These are phyloP conservation scores for Lydus trimaculatus DNA, from an alignment of 2,888 invertebrate genomes.

Conservation along the genomic window DNA sequence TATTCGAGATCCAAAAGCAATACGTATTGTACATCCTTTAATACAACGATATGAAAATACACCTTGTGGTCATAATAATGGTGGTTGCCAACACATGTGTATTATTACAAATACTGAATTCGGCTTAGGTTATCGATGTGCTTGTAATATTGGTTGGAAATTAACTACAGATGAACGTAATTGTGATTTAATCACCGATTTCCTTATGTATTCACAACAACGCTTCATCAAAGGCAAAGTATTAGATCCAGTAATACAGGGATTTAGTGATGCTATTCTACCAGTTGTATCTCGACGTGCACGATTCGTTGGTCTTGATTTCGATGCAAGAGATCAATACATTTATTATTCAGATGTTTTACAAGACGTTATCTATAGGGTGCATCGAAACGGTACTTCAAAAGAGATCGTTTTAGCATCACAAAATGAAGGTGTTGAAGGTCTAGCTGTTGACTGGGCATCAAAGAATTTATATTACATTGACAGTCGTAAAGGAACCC, in stretches of 20 bases:
- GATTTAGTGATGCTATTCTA: constrained; percentile 93
- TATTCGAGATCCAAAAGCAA: constrained; percentile 81
- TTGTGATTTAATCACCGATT: constrained; percentile 84
- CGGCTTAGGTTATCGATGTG: constrained; percentile 88
- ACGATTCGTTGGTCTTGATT: constrained; percentile 94
- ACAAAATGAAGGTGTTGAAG: constrained; percentile 97
- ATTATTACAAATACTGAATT: constrained; percentile 77
- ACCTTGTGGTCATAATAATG: constrained; percentile 88
- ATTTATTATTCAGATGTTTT: constrained; percentile 98
- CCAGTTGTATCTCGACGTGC: constrained; percentile 92
- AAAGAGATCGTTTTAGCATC: constrained; percentile 92
- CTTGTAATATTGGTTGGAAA: constrained; percentile 88
- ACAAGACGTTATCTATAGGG: constrained; percentile 91
- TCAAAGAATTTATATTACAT: constrained; percentile 96
- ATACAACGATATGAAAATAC: constrained; percentile 74
- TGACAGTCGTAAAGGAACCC: constrained; percentile 90
- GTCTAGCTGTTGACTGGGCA: constrained; percentile 94
- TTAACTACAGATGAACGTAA: constrained; percentile 77
- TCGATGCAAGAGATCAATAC: constrained; percentile 87
- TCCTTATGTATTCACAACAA: constrained; percentile 95
- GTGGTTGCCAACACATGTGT: constrained; percentile 93
- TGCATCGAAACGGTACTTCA: constrained; percentile 79
- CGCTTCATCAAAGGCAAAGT: constrained; percentile 92
- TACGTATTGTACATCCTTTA: constrained; percentile 81
- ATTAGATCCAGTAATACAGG: constrained; percentile 84